Evolutionary conservation across 2,797 vertebrate species (phyloP).

Genomic region (Sylvilagus floridanus): DNA sequence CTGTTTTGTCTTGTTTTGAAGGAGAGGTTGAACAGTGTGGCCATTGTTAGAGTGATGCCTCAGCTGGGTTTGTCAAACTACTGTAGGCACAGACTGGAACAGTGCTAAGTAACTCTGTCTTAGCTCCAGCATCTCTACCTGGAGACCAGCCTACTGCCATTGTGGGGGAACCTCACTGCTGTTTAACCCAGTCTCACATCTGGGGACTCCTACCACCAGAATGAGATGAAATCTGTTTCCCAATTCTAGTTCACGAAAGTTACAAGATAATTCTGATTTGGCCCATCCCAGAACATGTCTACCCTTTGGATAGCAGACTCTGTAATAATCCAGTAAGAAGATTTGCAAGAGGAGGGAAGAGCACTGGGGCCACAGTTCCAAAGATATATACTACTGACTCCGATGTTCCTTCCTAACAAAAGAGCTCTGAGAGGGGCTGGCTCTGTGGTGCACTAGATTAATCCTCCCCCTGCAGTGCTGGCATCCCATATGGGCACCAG

Average conservation of each 20-base stretch:
- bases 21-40: background rate
- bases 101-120: background rate
- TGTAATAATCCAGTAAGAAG: background rate
- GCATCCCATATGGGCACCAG: too few species aligned
- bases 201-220: background rate
- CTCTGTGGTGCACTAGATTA: too few species aligned
- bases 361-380: background rate
- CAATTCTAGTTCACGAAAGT: conserved; percentile 11
- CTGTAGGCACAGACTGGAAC: background rate
- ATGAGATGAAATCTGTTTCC: background rate
- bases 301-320: background rate
- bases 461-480: too few species aligned
- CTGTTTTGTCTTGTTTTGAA: conserved; percentile 50
- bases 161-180: background rate
- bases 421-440: background rate
- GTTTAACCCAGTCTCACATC: background rate
- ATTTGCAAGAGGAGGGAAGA: background rate
- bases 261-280: background rate
- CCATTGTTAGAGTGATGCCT: background rate
- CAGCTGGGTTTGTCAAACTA: background rate
- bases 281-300: background rate
- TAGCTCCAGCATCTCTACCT: background rate
- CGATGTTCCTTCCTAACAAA: background rate
- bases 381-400: background rate
- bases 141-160: background rate